Base-by-base conservation (phyloP, 2,113 vertebrate species). In the Taurulus bubalis region DNA sequence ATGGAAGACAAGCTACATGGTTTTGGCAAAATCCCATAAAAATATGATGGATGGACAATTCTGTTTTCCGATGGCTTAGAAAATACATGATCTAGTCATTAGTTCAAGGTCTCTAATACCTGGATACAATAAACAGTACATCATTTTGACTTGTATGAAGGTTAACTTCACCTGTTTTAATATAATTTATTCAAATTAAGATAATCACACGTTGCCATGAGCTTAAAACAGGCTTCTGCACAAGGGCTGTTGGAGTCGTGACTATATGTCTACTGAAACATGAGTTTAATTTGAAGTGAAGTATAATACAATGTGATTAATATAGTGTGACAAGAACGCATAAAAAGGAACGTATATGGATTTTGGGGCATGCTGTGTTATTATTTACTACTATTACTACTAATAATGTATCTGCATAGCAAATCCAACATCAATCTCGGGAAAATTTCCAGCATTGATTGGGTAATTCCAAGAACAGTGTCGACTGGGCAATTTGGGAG, bases 21-120 rank as follows among this genome's bases (percentile, higher is more conserved):
- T 70, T 90, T 85, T 26, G 55, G 32, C n/a, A 67, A 72, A 86
- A 83, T 75, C 62, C 22, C 42, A 77, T 89, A 84, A 72, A 80
- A 71, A n/a, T 71, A 42, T 75, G 74, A 87, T 70, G 9, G 70
- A 75, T 72, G n/a, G 11, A 24, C 60, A 80, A 82, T 58, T 45
- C 45, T 24, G 6, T 77, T 14, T 28, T 60, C 3, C 3, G 42
- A 18, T 42, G 34, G 28, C 14, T 45, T 6, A 75, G 40, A 77
- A 77, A n/a, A 77, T 56, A 11, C 11, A 71, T 83, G 51, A 80
- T 64, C 58, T 62, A 42, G 38, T 84, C 56, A 76, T 83, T 75
- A 75, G 49, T 53, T 77, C 9, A 40, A 71, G 6, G 34, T 34
- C 26, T 75, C 22, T 70, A 60, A 62, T 85, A 64, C 67, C 18